phyloP scores from a whole-genome alignment of 1,140 invertebrate species.

The Papilio xuthus region DNA sequence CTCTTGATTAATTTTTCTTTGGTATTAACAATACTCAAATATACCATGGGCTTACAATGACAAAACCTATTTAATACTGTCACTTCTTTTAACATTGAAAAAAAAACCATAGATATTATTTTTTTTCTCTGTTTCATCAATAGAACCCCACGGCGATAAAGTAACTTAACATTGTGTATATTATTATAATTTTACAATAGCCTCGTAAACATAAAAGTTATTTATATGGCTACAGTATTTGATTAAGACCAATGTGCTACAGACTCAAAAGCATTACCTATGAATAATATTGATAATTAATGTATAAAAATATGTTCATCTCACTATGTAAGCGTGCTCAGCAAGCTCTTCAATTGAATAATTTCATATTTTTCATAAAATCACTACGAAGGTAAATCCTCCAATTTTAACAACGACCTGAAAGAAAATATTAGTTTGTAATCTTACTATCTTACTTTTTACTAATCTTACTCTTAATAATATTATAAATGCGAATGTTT shows the following conservation, averaged over 20 bases:
- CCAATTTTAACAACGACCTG: slow-evolving; percentile 56
- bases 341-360: slow-evolving; percentile 2
- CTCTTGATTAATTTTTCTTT: background rate
- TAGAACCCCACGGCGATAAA: no score
- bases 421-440: background rate
- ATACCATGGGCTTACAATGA: background rate
- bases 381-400: slow-evolving; percentile 53
- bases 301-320: slow-evolving; percentile 23
- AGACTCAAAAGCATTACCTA: background rate
- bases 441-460: no score
- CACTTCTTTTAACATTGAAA: no score
- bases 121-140: no score
- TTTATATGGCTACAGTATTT: background rate
- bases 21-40: background rate
- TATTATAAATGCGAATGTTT: no score
- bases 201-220: background rate
- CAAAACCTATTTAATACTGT: no score
- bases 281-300: background rate
- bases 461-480: no score
- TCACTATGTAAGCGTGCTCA: slow-evolving; percentile 13
- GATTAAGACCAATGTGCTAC: background rate
- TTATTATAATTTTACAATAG: background rate
- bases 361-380: background rate
- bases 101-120: no score
- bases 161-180: background rate